These are phyloP conservation scores for Ostrea denselamellosa DNA, from an alignment of 1,140 invertebrate genomes.

Conservation along the genomic window DNA sequence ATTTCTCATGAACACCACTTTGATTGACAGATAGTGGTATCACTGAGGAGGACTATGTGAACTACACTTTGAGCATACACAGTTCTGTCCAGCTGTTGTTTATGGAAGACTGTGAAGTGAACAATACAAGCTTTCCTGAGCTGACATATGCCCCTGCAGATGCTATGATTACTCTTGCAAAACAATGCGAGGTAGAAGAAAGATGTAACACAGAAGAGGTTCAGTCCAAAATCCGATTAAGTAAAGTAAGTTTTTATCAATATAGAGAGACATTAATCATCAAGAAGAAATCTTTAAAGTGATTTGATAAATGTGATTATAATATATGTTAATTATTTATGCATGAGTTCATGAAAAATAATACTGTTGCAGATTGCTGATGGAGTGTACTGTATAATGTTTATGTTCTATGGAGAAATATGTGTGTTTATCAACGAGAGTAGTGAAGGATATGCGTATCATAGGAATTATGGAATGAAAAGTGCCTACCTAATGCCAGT, in stretches of 20 bases:
- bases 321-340: not conserved
- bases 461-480: not conserved
- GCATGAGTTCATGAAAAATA: not conserved
- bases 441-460: not conserved
- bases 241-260: not conserved
- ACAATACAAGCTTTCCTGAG: not conserved
- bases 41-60: not conserved
- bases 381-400: not conserved
- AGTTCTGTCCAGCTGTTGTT: constrained; percentile 12
- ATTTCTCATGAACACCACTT: not conserved
- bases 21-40: not conserved
- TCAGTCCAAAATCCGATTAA: not conserved
- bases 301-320: not conserved
- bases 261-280: not conserved
- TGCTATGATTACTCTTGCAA: not conserved
- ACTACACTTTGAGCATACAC: constrained; percentile 12
- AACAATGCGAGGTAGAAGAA: not conserved
- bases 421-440: constrained; percentile 29
- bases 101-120: constrained; percentile 25
- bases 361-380: not conserved
- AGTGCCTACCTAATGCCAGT: not conserved
- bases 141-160: constrained; percentile 23
- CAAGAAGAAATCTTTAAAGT: not conserved
- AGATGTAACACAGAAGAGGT: not conserved
- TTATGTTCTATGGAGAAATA: constrained; percentile 26